Evolutionary conservation across 2,888 invertebrate species (phyloP), one percentile per base, ranked within the genome.

Genomic region (Endotricha flammealis): DNA sequence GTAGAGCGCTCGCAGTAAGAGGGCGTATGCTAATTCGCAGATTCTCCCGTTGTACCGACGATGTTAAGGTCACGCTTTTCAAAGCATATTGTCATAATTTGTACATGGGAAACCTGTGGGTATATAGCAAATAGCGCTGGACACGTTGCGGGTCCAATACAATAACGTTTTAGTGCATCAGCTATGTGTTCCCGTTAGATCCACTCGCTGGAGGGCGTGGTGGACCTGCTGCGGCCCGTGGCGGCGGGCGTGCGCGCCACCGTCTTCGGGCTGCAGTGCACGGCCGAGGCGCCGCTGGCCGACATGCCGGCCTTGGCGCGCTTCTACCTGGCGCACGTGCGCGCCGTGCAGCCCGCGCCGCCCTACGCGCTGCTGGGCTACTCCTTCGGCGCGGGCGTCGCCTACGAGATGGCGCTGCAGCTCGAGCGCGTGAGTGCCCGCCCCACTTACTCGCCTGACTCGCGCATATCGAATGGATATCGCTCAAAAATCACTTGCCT

Each of bases 371-470:
- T 99, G 46, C 91, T 95, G 28, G 99, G 98, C 1, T 99, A 99
- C 82, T 99, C 98, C 0, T 98, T 95, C 77, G 99, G 99, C 44
- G 95, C 96, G 25, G 92, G 94, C 53, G 93, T 99, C 20, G 97
- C 97, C 10, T 95, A 97, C 72, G 98, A 98, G 87, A 98, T 99
- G 92, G 95, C 95, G 13, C 81, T 93, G 17, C 93, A 95, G 68
- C 83, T 98, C 36, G 95, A 96, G 67, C 80, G 87, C 48, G 81
- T 78, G 25, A 33, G 30, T 6, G n/a, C n/a, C n/a, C n/a, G n/a
- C n/a, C n/a, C n/a, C n/a, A n/a, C n/a, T n/a, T n/a, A n/a, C n/a
- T n/a, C n/a, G n/a, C n/a, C n/a, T n/a, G n/a, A n/a, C n/a, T n/a
- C n/a, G n/a, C n/a, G n/a, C n/a, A n/a, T n/a, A n/a, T n/a, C n/a